Evolutionary conservation across 2,113 vertebrate species (phyloP).

Genomic region (Odobenus rosmarus): DNA sequence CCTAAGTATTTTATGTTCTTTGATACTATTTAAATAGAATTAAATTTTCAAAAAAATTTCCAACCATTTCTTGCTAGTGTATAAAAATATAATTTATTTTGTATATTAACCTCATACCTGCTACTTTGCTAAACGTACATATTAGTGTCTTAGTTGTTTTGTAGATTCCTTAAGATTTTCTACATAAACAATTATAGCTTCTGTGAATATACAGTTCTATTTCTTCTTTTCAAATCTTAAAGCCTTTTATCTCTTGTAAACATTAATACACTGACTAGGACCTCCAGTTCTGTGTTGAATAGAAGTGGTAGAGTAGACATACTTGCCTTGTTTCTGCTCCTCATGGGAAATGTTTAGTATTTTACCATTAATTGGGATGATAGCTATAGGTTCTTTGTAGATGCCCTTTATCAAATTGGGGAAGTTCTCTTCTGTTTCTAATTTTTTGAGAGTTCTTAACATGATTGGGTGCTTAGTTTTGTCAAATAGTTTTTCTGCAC

Average conservation of each 20-base stretch:
- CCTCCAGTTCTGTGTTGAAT: not conserved
- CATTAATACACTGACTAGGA: not conserved
- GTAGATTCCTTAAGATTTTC: not conserved
- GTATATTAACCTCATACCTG: not conserved
- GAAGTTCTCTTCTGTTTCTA: not conserved
- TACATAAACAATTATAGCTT: not conserved
- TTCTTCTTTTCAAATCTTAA: not conserved
- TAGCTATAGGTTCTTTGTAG: not conserved
- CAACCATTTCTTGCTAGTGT: not conserved
- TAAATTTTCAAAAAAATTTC: not conserved
- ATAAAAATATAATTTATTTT: not conserved
- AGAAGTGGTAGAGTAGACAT: not conserved
- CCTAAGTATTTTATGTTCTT: not conserved
- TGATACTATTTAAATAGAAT: not conserved
- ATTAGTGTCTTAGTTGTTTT: not conserved
- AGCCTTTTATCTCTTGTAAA: not conserved
- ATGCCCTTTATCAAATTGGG: not conserved
- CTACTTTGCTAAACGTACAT: not conserved
- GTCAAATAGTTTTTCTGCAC: constrained; percentile 3
- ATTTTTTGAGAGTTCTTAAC: not conserved
- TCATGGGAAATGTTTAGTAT: not conserved
- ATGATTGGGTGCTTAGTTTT: not conserved
- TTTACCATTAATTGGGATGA: not conserved
- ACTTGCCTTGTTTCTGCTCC: not conserved
- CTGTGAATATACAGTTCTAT: not conserved